phyloP scores from a whole-genome alignment of 2,797 vertebrate species.

The Anguilla obscura region DNA sequence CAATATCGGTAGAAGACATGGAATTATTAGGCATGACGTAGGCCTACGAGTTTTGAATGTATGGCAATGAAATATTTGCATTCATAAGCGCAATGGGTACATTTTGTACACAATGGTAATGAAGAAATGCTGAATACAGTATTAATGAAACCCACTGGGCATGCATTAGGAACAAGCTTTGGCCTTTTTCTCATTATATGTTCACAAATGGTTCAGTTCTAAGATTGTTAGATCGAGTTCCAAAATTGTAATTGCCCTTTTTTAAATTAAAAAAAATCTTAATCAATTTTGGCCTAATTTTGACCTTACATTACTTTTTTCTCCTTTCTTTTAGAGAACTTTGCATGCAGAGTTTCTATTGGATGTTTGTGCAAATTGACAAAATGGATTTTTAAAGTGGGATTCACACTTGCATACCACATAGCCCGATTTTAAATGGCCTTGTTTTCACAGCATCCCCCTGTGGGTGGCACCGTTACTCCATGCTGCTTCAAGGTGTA shows the following conservation, averaged over 20 bases:
- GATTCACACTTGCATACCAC: not conserved
- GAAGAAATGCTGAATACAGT: not conserved
- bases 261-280: too few species aligned
- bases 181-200: too few species aligned
- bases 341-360: not conserved
- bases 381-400: not conserved
- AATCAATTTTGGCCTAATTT: too few species aligned
- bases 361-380: not conserved
- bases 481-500: constrained; percentile 53
- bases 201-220: too few species aligned
- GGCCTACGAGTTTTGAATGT: not conserved
- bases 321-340: not conserved
- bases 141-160: not conserved
- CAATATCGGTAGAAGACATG: too few species aligned
- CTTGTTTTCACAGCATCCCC: constrained; percentile 61
- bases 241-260: not conserved
- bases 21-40: not conserved
- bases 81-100: not conserved
- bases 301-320: too few species aligned
- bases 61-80: not conserved
- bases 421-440: not conserved
- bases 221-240: too few species aligned
- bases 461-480: constrained; percentile 70
- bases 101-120: not conserved
- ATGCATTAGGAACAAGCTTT: not conserved